Evolutionary conservation across 2,888 invertebrate species (phyloP), one percentile per base, ranked within the genome.

Genomic region (Cryptocephalus primarius): DNA sequence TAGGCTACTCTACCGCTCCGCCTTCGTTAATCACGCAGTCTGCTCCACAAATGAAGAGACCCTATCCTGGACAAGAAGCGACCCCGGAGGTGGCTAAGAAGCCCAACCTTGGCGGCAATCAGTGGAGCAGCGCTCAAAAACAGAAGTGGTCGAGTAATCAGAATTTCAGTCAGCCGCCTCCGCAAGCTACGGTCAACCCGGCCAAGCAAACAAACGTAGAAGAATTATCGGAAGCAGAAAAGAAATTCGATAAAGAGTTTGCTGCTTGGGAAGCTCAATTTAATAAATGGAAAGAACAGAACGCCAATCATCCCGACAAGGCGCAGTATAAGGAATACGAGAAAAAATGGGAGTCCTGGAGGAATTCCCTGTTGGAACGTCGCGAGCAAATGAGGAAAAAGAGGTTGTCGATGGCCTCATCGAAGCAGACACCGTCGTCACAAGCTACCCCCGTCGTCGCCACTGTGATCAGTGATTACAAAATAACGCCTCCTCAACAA

Each of bases 251-350:
- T 64, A 81, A 83, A 51, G 88, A 93, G 67, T 93, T 93, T 66
- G 79, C 82, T 60, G 84, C 88, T 62, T 94, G 93, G 93, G 91
- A 92, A 69, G 80, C 86, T 56, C 88, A 93, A 66, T 93, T 92
- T 67, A 83, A 86, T 60, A 85, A 85, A 59, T 94, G 94, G 94
- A 88, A 88, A 65, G 80, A 82, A 52, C 88, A 91, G 62, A 94
- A 94, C 72, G 84, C 83, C 33, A 87, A 89, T 68, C 92, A 93
- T 72, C 93, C 93, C 0, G 91, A 93, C 66, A 88, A 85, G 68
- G 82, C 83, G 69, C 86, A 88, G 56, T 89, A 89, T 63, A 77
- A 77, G 57, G 83, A 88, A 60, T 93, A 92, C 69, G 89, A 92
- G 69, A 79, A 84, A 44, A 90, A 89, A 67, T 93, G 92, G 82